Evolutionary conservation across 2,797 vertebrate species (phyloP), one percentile per base, ranked within the genome.

Genomic region (Gambelia wislizenii): DNA sequence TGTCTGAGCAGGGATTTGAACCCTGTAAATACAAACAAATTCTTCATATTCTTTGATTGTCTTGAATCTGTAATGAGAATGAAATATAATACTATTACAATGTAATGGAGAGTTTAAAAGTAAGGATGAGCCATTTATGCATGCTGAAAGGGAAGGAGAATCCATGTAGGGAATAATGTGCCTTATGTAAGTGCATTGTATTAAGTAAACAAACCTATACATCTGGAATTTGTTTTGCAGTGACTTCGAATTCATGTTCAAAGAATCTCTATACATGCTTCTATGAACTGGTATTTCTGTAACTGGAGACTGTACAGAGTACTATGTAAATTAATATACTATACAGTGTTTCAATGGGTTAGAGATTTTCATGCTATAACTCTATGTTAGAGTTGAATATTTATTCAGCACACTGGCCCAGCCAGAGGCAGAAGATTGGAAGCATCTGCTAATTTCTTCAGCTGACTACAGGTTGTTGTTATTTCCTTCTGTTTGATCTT

Each of bases 401-500:
- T 72, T 84, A 39, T 80, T 8, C 78, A 56, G 14, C 52, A 9
- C 6, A 9, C 6, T 56, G 78, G 52, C n/a, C 52, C n/a, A n/a
- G 78, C n/a, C 36, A 22, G 2, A 56, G n/a, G n/a, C 33, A 56
- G 33, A n/a, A 59, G 20, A 39, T 12, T 56, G 20, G 74, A 76
- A 25, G n/a, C 33, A 36, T 36, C n/a, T 59, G 47, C 47, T 54
- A n/a, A 18, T 14, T 30, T 80, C 54, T 80, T 59, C 8, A 39
- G 44, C 64, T 72, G 44, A 27, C 13, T 49, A 78, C 0, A 0
- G 6, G 86, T 79, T 33, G 83, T 81, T 56, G 16, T 72, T 91
- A 30, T 86, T 93, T 89, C 52, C 20, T 52, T 87, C 54, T 0
- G 0, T 33, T 70, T 36, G 0, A 0, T 80, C 9, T 42, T 74